Percentiles rank a stretch among this genome's conserved stretches.
Evolutionary conservation across 2,888 invertebrate species (phyloP).

Genomic region (Apamea monoglypha): DNA sequence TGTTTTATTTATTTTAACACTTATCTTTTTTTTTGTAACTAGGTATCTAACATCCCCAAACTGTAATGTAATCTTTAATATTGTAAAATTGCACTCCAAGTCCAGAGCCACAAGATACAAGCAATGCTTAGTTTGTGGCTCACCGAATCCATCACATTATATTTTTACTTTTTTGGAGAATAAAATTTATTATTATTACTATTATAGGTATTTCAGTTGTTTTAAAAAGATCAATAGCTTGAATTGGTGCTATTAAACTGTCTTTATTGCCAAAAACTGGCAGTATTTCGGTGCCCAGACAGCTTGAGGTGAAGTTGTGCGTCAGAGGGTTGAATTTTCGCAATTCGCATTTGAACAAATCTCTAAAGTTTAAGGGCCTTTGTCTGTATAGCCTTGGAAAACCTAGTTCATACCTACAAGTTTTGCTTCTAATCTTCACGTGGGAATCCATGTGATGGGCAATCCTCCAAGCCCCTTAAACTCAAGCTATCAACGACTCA

Average conservation of each 20-base stretch:
- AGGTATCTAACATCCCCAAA: too few species aligned
- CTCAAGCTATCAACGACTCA: constrained; percentile 17
- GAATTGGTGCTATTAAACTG: background rate
- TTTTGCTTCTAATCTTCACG: constrained; percentile 12
- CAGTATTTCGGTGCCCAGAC: background rate
- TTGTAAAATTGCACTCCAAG: too few species aligned
- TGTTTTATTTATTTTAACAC: too few species aligned
- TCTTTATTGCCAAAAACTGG: constrained; percentile 5
- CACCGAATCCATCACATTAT: too few species aligned
- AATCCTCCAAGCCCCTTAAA: constrained; percentile 3
- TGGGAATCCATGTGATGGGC: constrained; percentile 15
- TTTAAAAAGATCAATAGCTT: background rate
- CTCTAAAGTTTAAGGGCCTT: background rate
- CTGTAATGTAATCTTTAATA: too few species aligned
- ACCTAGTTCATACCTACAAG: background rate
- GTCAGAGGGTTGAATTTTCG: constrained; percentile 6
- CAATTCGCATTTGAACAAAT: background rate
- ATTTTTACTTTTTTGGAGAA: too few species aligned
- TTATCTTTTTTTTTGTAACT: too few species aligned
- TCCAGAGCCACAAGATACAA: too few species aligned
- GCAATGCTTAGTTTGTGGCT: too few species aligned
- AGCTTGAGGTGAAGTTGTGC: background rate
- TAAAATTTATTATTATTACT: too few species aligned
- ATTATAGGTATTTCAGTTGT: too few species aligned
- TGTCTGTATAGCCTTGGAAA: background rate